Evolutionary conservation across 2,888 invertebrate genomes (phyloP).

Genomic region (Leptarthrus brevirostris): DNA sequence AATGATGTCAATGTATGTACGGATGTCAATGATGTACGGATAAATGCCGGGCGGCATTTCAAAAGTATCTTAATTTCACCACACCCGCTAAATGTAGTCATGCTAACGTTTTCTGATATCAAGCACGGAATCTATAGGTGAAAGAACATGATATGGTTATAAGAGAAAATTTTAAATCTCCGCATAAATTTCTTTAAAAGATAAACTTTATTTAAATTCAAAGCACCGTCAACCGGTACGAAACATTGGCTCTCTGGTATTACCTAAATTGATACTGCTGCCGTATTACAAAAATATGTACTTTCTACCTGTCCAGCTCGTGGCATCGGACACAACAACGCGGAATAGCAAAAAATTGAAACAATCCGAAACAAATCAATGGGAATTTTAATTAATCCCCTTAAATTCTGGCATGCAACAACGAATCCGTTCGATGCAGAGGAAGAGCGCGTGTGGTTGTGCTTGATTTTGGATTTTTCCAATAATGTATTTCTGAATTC

Average conservation of each 20-base stretch:
- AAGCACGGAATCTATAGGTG: background rate
- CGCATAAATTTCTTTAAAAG: constrained; percentile 43
- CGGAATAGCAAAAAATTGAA: background rate
- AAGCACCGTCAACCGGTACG: background rate
- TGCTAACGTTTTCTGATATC: too few species aligned
- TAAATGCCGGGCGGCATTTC: too few species aligned
- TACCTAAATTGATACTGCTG: background rate
- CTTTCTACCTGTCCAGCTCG: background rate
- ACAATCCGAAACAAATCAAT: constrained; percentile 27
- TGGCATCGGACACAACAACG: background rate
- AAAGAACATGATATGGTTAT: constrained; percentile 24
- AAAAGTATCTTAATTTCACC: too few species aligned
- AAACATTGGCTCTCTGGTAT: background rate
- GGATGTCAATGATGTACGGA: too few species aligned
- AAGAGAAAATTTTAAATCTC: constrained; percentile 31
- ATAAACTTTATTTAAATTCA: constrained; percentile 44
- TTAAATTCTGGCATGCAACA: constrained; percentile 26
- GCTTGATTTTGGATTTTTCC: too few species aligned
- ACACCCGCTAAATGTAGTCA: too few species aligned
- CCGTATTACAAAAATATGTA: background rate
- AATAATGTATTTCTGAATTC: too few species aligned
- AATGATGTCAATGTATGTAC: too few species aligned
- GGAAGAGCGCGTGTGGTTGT: too few species aligned
- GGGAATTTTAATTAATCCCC: constrained; percentile 38
- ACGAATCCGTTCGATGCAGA: background rate